Base-by-base conservation (phyloP, 1,140 invertebrate species). In the Palaemon carinicauda region DNA sequence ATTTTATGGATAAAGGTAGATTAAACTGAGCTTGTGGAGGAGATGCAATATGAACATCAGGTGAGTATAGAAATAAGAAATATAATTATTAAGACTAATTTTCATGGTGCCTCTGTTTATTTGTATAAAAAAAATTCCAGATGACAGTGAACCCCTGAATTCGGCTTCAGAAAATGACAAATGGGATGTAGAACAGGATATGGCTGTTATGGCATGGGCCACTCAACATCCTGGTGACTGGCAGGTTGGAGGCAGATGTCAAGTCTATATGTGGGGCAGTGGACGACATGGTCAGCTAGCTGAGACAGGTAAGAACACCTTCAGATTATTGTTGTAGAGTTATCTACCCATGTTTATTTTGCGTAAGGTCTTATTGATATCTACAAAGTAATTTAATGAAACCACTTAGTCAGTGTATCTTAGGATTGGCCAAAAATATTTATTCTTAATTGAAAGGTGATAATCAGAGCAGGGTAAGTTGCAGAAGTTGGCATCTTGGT, bases 241-340 rank as follows among this genome's bases (percentile, higher is more conserved):
- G 94, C 94, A 95, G 90, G 92, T 94, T 50, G 94, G 94, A 17
- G 94, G 94, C 10, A 93, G 93, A 90, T 94, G 93, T 90, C 91
- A 93, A 75, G 93, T 93, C 0, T 95, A 92, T 90, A 90, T 95
- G 88, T 95, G 94, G 93, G 94, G 94, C 1, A 94, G 93, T 89
- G 94, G 94, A 51, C 89, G 94, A 19, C 93, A 95, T 90, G 94
- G 94, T 4, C 94, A 95, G 90, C 90, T 95, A 41, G 94, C 92
- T 78, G 94, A 94, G 90, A 92, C 92, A 52, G 93, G 93, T 90
- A 81, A 87, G 85, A 52, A n/a, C 54, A 21, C 14, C 56, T 87
- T 74, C 79, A 24, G n/a, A 29, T 29, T 60, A 21, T 21, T 41
- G n/a, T 85, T 51, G 50, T 12, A 85, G 15, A 21, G 1, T 15